Percentiles rank a stretch among this genome's conserved stretches.
phyloP scores from a whole-genome alignment of 2,888 invertebrate species.

The Mythimna impura region DNA sequence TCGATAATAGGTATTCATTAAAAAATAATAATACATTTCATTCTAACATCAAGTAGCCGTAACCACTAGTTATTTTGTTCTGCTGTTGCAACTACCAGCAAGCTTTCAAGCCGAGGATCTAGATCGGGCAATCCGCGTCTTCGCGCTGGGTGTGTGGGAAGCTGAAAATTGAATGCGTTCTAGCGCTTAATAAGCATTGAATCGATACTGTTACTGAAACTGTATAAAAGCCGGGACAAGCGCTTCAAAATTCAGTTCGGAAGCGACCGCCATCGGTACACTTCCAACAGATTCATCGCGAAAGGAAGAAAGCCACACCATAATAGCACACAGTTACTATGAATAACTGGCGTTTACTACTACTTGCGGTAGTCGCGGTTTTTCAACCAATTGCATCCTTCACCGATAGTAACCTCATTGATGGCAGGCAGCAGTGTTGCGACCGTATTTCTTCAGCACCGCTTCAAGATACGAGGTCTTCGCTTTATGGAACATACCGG shows the following conservation, averaged over 20 bases:
- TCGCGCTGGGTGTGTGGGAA: slow-evolving; percentile 75
- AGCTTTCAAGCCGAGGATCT: slow-evolving; percentile 43
- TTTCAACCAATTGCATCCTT: slow-evolving; percentile 81
- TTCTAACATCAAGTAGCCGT: not conserved
- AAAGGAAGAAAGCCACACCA: slow-evolving; percentile 68
- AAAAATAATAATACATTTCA: not conserved
- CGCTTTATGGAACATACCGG: slow-evolving; percentile 66
- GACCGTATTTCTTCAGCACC: slow-evolving; percentile 68
- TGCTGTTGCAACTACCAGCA: not conserved
- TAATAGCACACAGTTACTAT: slow-evolving; percentile 83
- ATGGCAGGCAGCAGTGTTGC: slow-evolving; percentile 84
- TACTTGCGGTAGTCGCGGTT: slow-evolving; percentile 84
- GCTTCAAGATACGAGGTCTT: slow-evolving; percentile 68
- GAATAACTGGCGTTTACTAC: slow-evolving; percentile 88
- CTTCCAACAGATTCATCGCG: slow-evolving; percentile 74
- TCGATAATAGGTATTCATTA: not conserved
- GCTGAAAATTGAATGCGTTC: slow-evolving; percentile 87
- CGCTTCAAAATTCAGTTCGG: slow-evolving; percentile 77
- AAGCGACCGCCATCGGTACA: slow-evolving; percentile 78
- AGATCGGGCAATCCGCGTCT: slow-evolving; percentile 43
- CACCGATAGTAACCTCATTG: slow-evolving; percentile 79
- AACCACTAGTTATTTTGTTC: not conserved
- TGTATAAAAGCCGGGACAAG: slow-evolving; percentile 79
- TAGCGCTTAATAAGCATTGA: slow-evolving; percentile 85
- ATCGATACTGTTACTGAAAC: slow-evolving; percentile 69